Evolutionary conservation across 2,797 vertebrate genomes (phyloP).

Genomic region (Silurus lanzhouensis): DNA sequence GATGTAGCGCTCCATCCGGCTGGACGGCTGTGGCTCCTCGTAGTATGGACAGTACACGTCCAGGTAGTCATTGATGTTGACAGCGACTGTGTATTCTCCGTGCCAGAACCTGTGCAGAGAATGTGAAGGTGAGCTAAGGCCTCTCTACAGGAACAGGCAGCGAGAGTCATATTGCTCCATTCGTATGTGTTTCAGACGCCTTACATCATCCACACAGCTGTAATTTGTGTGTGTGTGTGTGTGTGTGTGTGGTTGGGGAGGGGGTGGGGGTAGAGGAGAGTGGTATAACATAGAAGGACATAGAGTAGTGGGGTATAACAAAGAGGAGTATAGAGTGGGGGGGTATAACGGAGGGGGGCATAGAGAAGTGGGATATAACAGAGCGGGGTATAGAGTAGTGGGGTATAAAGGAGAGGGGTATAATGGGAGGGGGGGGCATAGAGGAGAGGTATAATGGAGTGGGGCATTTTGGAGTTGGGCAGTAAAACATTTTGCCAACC

Average conservation of each 20-base stretch:
- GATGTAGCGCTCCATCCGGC: slow-evolving; percentile 90
- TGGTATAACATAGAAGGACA: neutral
- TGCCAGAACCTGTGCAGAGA: slow-evolving; percentile 80
- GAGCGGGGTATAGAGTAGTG: neutral
- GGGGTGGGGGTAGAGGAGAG: too few relatives aligned
- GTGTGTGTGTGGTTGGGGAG: too few relatives aligned
- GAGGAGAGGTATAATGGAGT: neutral
- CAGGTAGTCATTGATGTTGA: slow-evolving; percentile 97
- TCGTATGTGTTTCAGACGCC: neutral
- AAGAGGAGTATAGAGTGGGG: neutral
- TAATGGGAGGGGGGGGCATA: neutral
- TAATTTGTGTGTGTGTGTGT: too few relatives aligned
- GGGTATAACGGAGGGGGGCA: neutral
- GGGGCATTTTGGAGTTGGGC: too few relatives aligned
- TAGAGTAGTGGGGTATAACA: neutral
- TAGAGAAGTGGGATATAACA: neutral
- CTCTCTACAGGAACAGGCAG: neutral
- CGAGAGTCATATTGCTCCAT: neutral
- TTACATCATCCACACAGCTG: neutral
- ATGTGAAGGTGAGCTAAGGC: slow-evolving; percentile 3
- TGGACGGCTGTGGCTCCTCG: slow-evolving; percentile 83
- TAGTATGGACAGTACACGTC: slow-evolving; percentile 98
- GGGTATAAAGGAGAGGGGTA: neutral
- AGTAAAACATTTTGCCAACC: too few relatives aligned
- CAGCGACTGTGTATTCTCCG: slow-evolving; percentile 90